Percentiles rank a stretch among this genome's conserved stretches.
phyloP scores from a whole-genome alignment of 1,140 invertebrate genomes.

The Drosophila miranda region DNA sequence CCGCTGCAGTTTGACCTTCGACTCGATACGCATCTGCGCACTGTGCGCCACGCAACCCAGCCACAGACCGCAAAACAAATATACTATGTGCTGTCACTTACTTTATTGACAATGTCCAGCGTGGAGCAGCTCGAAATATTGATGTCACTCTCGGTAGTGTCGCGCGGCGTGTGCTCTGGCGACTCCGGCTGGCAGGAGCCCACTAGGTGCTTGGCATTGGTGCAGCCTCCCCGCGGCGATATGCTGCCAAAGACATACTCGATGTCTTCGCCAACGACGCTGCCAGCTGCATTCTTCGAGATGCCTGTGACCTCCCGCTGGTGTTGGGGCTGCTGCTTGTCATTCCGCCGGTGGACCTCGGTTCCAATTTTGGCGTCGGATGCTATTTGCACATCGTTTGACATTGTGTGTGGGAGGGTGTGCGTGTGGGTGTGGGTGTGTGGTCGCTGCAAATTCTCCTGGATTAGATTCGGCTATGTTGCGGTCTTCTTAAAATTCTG shows the following conservation, averaged over 20 bases:
- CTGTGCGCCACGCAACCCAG: slow-evolving; percentile 34
- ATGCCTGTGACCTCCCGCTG: slow-evolving; percentile 25
- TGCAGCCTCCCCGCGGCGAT: slow-evolving; percentile 52
- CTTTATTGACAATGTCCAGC: slow-evolving; percentile 80
- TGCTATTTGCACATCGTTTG: slow-evolving; percentile 80
- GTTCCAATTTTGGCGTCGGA: slow-evolving; percentile 65
- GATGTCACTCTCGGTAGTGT: slow-evolving; percentile 78
- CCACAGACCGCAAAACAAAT: slow-evolving; percentile 8
- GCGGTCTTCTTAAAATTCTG: slow-evolving; percentile 4
- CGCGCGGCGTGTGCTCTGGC: slow-evolving; percentile 71
- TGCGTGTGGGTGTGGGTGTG: slow-evolving; percentile 7
- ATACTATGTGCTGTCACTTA: slow-evolving; percentile 36
- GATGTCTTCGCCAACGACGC: slow-evolving; percentile 45
- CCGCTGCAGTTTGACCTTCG: slow-evolving; percentile 67
- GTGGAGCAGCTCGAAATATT: slow-evolving; percentile 82
- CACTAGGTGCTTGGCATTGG: slow-evolving; percentile 36
- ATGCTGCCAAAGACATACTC: slow-evolving; percentile 74
- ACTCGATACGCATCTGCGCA: slow-evolving; percentile 69
- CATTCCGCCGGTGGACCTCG: slow-evolving; percentile 46
- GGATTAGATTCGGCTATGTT: slow-evolving; percentile 30
- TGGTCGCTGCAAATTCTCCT: background rate
- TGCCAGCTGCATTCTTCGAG: slow-evolving; percentile 41
- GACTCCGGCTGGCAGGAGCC: slow-evolving; percentile 64
- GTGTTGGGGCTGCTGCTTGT: slow-evolving; percentile 35
- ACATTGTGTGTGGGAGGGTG: slow-evolving; percentile 38